Conservation (phyloP, 2,113 vertebrate genomes). For the Python bivittatus region DNA sequence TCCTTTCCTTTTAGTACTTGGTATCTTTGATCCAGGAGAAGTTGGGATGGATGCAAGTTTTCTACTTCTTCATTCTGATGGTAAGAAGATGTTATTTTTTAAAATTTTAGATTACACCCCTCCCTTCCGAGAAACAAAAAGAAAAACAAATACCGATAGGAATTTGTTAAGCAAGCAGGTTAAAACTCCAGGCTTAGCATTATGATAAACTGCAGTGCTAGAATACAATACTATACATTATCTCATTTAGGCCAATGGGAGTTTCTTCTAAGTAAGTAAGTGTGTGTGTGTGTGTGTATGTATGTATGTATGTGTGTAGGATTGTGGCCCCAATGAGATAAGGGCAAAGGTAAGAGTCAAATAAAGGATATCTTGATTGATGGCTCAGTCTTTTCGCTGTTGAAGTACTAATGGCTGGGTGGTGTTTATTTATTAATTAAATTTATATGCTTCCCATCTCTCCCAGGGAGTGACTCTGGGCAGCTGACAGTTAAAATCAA, state of each 20-base stretch:
- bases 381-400: background rate
- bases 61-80: constrained; percentile 97
- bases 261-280: background rate
- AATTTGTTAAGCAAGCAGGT: background rate
- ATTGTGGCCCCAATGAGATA: background rate
- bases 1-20: constrained; percentile 78
- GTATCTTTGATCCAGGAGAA: constrained; percentile 92
- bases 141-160: background rate
- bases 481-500: too few species aligned
- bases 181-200: background rate
- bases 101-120: background rate
- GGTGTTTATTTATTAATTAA: too few species aligned
- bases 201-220: background rate
- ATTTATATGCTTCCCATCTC: too few species aligned
- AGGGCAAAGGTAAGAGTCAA: background rate
- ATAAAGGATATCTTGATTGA: background rate
- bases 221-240: background rate
- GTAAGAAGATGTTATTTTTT: constrained; percentile 71
- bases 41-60: constrained; percentile 91
- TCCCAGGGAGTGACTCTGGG: too few species aligned
- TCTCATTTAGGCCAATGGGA: background rate
- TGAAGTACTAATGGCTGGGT: background rate
- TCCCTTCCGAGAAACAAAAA: background rate
- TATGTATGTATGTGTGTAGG: background rate
- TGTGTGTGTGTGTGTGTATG: too few species aligned